phyloP scores from a whole-genome alignment of 1,140 invertebrate genomes.

The Brachionus sp. region DNA sequence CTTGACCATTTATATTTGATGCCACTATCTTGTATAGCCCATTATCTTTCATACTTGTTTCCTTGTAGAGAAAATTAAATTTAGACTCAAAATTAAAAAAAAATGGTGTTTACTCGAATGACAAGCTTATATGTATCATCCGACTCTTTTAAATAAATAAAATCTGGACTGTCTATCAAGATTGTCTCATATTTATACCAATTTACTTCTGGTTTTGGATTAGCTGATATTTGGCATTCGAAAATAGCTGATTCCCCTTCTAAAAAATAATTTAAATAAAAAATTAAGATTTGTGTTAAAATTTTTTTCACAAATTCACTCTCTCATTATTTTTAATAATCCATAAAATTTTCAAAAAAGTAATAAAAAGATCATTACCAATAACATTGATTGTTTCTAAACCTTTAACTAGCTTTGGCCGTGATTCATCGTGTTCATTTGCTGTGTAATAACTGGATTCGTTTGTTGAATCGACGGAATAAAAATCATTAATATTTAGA shows the following conservation, averaged over 20 bases:
- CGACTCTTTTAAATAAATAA: conserved; percentile 24
- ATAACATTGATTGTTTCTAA: not conserved
- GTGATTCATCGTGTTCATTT: conserved; percentile 39
- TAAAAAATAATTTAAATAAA: too few species aligned
- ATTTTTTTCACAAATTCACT: not conserved
- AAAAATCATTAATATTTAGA: not conserved
- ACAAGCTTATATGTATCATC: conserved; percentile 18
- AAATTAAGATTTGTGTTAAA: too few species aligned
- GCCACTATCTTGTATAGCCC: conserved; percentile 16
- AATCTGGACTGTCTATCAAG: conserved; percentile 6
- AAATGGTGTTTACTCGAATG: not conserved
- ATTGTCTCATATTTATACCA: conserved; percentile 30
- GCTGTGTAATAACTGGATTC: conserved; percentile 44
- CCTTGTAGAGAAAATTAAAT: conserved; percentile 8
- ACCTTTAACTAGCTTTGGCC: not conserved
- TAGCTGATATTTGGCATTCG: not conserved
- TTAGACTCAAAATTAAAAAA: not conserved
- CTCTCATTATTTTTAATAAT: not conserved
- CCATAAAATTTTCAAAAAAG: not conserved
- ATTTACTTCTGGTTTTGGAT: conserved; percentile 1
- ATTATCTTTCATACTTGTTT: not conserved
- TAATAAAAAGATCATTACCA: not conserved
- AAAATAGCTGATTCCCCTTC: conserved; percentile 40
- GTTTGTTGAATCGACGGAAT: conserved; percentile 19
- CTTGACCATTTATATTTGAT: conserved; percentile 17